phyloP scores from a whole-genome alignment of 2,797 vertebrate species.

The Etheostoma perlongum region DNA sequence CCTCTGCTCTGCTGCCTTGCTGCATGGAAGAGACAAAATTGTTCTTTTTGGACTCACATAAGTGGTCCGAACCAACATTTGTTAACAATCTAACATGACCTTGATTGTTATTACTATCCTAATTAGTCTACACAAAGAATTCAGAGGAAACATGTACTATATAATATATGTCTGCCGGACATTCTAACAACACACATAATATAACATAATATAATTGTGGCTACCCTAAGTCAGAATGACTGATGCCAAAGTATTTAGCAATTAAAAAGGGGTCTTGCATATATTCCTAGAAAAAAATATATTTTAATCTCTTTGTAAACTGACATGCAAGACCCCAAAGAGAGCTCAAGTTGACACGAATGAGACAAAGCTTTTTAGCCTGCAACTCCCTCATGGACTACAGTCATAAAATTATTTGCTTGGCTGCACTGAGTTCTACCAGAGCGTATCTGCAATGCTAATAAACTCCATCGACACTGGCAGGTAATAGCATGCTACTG shows the following conservation, averaged over 20 bases:
- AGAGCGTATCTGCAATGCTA: conserved; percentile 82
- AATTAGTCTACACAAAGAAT: conserved; percentile 17
- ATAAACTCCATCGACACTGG: conserved; percentile 79
- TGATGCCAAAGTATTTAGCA: conserved; percentile 18
- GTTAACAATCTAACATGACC: conserved; percentile 34
- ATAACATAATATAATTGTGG: too few relatives aligned
- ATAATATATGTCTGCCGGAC: neutral
- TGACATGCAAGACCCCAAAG: conserved; percentile 21
- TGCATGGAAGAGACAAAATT: conserved; percentile 39
- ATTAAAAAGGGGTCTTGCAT: conserved; percentile 27
- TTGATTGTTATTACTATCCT: conserved; percentile 29
- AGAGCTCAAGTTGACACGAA: conserved; percentile 67
- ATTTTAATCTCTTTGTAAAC: conserved; percentile 42
- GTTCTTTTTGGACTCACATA: conserved; percentile 13
- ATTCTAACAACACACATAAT: conserved; percentile 1
- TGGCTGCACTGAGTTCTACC: conserved; percentile 76
- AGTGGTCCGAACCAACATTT: conserved; percentile 20
- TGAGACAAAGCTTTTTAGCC: conserved; percentile 79
- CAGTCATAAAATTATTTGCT: conserved; percentile 82
- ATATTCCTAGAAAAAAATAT: conserved; percentile 24
- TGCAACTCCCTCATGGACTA: conserved; percentile 67
- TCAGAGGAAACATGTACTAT: neutral
- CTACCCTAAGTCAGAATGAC: conserved; percentile 20
- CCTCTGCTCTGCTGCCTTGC: conserved; percentile 64
- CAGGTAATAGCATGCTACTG: conserved; percentile 82